Conservation (phyloP, 2,888 invertebrate species). For the Diadegma fenestrale region DNA sequence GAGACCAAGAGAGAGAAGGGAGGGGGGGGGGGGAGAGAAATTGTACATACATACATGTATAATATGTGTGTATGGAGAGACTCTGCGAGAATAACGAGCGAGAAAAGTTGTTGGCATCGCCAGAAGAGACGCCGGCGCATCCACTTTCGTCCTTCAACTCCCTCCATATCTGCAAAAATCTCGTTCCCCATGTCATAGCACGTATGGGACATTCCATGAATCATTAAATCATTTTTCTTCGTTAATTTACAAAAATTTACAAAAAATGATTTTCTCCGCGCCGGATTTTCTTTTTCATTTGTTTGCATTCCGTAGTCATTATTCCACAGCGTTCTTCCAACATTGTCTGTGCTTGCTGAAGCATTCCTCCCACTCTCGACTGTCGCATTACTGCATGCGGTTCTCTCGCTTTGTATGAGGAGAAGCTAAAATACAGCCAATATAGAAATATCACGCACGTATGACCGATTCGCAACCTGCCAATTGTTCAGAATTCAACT, state of each 20-base stretch:
- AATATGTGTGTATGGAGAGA: conserved; percentile 52
- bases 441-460: no score
- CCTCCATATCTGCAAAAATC: conserved; percentile 39
- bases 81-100: conserved; percentile 60
- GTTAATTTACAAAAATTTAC: not conserved
- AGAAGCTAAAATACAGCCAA: not conserved
- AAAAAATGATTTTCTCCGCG: not conserved
- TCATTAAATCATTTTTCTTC: not conserved
- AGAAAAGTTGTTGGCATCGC: conserved; percentile 60
- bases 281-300: not conserved
- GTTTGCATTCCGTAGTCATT: no score
- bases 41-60: conserved; percentile 54
- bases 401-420: not conserved
- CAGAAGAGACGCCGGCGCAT: conserved; percentile 52
- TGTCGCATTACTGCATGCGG: not conserved
- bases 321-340: not conserved
- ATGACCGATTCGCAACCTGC: not conserved
- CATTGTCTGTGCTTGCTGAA: not conserved
- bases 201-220: conserved; percentile 24
- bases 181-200: conserved; percentile 36
- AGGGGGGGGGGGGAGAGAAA: conserved; percentile 18
- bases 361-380: not conserved
- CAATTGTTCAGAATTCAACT: not conserved
- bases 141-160: conserved; percentile 17
- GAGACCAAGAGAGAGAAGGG: conserved; percentile 14